Evolutionary conservation across 1,140 invertebrate genomes (phyloP).

Genomic region (Bactericera cockerelli): DNA sequence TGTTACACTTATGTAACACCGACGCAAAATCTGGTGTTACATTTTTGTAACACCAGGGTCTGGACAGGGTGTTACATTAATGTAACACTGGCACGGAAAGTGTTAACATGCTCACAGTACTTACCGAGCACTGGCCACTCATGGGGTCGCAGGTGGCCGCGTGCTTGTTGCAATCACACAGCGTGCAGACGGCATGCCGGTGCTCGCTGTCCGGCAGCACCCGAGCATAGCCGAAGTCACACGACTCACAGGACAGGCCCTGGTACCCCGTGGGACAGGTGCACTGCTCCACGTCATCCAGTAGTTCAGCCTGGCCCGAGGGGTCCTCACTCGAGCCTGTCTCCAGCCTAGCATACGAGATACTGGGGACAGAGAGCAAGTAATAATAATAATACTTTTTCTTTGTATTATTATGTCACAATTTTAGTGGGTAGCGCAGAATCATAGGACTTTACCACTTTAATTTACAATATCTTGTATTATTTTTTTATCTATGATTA

Average conservation of each 20-base stretch:
- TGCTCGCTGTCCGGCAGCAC: constrained; percentile 21
- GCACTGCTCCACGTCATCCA: constrained; percentile 32
- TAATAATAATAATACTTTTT: no score
- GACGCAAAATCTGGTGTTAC: no score
- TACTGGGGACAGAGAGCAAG: constrained; percentile 15
- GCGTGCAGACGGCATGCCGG: constrained; percentile 47
- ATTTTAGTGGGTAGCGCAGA: no score
- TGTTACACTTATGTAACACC: no score
- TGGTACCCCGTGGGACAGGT: constrained; percentile 44
- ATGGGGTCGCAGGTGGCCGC: constrained; percentile 62
- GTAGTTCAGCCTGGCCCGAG: not conserved
- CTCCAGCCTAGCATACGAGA: constrained; percentile 18
- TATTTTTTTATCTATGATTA: no score
- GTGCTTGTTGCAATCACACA: constrained; percentile 82
- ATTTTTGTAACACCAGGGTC: no score
- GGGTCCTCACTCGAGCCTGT: constrained; percentile 16
- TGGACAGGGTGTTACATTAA: no score
- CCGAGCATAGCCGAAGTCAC: constrained; percentile 61
- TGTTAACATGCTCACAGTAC: no score
- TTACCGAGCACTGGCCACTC: constrained; percentile 59
- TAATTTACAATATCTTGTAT: no score
- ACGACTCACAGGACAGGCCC: constrained; percentile 71
- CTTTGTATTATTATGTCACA: no score
- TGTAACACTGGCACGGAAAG: no score
- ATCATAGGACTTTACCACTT: no score